Percentiles rank a stretch among this genome's conserved stretches.
These are phyloP conservation scores for Drosophila hydei DNA, from an alignment of 1,140 invertebrate species.

Conservation along the genomic window DNA sequence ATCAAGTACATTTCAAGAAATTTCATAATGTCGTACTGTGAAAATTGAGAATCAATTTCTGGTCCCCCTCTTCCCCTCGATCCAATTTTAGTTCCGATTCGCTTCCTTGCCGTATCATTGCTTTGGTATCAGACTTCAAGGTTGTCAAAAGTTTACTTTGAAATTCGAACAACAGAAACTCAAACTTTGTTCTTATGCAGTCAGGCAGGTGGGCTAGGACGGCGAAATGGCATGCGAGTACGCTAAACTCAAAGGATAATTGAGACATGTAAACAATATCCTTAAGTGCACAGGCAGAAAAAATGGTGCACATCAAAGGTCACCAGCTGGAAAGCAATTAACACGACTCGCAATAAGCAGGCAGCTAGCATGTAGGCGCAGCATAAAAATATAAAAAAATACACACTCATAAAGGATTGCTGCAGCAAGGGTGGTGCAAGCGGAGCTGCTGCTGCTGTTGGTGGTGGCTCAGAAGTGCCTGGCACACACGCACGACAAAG, in stretches of 20 bases:
- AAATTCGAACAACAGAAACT: constrained; percentile 63
- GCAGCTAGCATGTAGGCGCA: constrained; percentile 4
- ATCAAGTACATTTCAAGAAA: neutral
- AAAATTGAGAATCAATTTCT: constrained; percentile 1
- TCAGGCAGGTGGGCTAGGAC: neutral
- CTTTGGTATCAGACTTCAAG: constrained; percentile 37
- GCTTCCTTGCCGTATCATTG: constrained; percentile 4
- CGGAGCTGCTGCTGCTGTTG: neutral
- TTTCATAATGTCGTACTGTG: constrained; percentile 6
- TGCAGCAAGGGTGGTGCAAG: constrained; percentile 2
- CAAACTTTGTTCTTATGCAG: constrained; percentile 36
- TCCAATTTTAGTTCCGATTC: neutral
- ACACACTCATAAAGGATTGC: constrained; percentile 43
- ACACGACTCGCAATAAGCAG: constrained; percentile 54
- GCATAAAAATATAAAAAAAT: constrained; percentile 47
- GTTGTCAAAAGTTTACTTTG: constrained; percentile 55
- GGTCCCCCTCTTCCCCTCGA: neutral
- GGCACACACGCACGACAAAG: constrained; percentile 71
- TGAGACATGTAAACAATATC: constrained; percentile 81
- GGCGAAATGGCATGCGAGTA: constrained; percentile 40
- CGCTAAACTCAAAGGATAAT: constrained; percentile 72
- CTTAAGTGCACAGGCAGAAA: constrained; percentile 62
- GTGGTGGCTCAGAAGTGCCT: constrained; percentile 45
- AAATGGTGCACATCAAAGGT: constrained; percentile 72
- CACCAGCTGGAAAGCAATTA: constrained; percentile 73